Evolutionary conservation across 2,888 invertebrate genomes (phyloP), one percentile per base, ranked within the genome.

Genomic region (Alentia gelatinosa): DNA sequence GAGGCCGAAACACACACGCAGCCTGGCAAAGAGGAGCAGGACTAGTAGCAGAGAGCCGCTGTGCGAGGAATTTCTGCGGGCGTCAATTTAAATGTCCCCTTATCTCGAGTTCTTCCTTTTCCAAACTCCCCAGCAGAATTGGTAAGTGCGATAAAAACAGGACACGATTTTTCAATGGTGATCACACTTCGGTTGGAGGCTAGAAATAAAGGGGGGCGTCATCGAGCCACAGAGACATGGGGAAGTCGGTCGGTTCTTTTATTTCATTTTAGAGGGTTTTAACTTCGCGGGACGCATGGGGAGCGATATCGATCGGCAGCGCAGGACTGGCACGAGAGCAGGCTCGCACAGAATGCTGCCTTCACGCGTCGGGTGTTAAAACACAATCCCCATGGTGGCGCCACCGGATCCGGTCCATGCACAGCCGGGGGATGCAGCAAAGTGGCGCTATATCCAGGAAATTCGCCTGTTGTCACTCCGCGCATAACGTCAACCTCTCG

Each of bases 211-310:
- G 26, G 68, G 68, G 56, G 56, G 23, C 56, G n/a, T 56, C n/a
- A n/a, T n/a, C n/a, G n/a, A n/a, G 56, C 56, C 56, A 56, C 56
- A 56, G n/a, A n/a, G 56, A 56, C 23, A 56, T n/a, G n/a, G 56
- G n/a, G 56, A 56, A n/a, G 56, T 56, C n/a, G 56, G 56, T 19
- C 19, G 9, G 56, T 19, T n/a, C 68, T 68, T 68, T 47, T 7
- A 19, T 19, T 12, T 47, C 19, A 19, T 47, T 68, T 68, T 56
- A n/a, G 56, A n/a, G 68, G 79, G 35, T 39, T 79, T 39, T 79
- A 26, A 79, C 5, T 79, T 79, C 37, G 79, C 39, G 39, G 37
- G 37, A 35, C 79, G 79, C 79, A 79, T 79, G 79, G 79, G 35
- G 37, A 39, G 79, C 39, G 79, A 19, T 39, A 79, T 79, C 79